Conservation (phyloP, 2,113 vertebrate species). For the Raja brachyura region DNA sequence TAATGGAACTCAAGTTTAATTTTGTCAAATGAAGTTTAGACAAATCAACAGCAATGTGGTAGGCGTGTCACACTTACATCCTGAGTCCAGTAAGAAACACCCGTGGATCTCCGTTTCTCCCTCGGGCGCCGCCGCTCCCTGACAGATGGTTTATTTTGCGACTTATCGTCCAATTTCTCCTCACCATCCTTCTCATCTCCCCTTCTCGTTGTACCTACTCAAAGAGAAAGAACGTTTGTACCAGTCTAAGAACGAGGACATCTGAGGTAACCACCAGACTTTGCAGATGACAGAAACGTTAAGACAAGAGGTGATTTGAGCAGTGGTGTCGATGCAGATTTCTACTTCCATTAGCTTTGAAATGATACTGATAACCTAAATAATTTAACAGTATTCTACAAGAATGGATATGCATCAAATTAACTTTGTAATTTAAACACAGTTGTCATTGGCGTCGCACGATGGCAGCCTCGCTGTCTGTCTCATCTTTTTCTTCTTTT, state of each 20-base stretch:
- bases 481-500: too few species aligned
- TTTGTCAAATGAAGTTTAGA: too few species aligned
- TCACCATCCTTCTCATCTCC: slow-evolving; percentile 86
- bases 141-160: slow-evolving; percentile 81
- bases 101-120: slow-evolving; percentile 90
- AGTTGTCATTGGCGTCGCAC: background rate
- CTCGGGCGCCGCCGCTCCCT: slow-evolving; percentile 88
- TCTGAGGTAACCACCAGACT: background rate
- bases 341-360: background rate
- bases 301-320: too few species aligned
- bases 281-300: background rate
- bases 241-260: background rate
- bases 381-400: background rate
- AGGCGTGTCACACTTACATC: slow-evolving; percentile 64
- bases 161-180: slow-evolving; percentile 68
- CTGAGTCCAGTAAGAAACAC: slow-evolving; percentile 85
- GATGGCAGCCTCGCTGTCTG: too few species aligned
- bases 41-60: too few species aligned
- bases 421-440: background rate
- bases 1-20: too few species aligned
- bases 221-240: slow-evolving; percentile 40
- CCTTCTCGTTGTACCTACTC: slow-evolving; percentile 73
- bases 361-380: background rate
- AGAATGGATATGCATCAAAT: background rate
- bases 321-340: too few species aligned